Evolutionary conservation across 2,888 invertebrate species (phyloP).

Genomic region (Volucella inanis): DNA sequence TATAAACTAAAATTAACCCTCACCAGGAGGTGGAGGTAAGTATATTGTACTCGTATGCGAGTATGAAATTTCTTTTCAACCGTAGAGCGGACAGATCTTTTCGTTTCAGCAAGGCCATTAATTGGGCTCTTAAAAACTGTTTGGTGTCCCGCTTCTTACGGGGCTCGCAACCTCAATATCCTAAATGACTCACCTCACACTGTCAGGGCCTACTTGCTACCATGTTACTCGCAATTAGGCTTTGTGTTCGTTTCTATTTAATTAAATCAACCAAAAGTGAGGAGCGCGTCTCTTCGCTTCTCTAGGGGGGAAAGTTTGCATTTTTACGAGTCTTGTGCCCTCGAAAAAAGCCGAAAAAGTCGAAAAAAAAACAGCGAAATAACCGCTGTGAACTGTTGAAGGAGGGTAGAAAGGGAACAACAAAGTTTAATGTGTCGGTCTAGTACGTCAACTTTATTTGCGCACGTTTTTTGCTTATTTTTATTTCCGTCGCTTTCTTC

Average conservation of each 20-base stretch:
- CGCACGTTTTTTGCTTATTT: background rate
- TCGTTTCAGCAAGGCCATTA: constrained; percentile 65
- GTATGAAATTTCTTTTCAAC: constrained; percentile 46
- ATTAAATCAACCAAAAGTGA: constrained; percentile 71
- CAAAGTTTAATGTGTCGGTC: constrained; percentile 48
- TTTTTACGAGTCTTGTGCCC: constrained; percentile 11
- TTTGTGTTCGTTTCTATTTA: constrained; percentile 67
- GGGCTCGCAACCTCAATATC: constrained; percentile 35
- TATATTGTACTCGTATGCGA: background rate
- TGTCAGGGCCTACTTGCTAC: constrained; percentile 42
- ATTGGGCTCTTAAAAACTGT: constrained; percentile 52
- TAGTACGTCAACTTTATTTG: constrained; percentile 55
- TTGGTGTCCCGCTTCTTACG: constrained; percentile 24
- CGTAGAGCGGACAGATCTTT: constrained; percentile 48
- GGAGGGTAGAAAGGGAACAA: background rate
- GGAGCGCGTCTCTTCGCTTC: constrained; percentile 30
- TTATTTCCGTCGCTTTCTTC: background rate
- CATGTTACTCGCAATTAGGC: constrained; percentile 61
- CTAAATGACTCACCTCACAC: constrained; percentile 63
- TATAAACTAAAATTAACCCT: too few relatives aligned
- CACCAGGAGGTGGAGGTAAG: too few relatives aligned
- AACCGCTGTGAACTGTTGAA: background rate
- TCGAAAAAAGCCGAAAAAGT: background rate
- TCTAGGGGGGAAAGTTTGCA: constrained; percentile 59
- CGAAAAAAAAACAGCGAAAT: background rate